Conservation (phyloP, 92 coral and sea anemone species). For the Hydrozoanthus gracilis region DNA sequence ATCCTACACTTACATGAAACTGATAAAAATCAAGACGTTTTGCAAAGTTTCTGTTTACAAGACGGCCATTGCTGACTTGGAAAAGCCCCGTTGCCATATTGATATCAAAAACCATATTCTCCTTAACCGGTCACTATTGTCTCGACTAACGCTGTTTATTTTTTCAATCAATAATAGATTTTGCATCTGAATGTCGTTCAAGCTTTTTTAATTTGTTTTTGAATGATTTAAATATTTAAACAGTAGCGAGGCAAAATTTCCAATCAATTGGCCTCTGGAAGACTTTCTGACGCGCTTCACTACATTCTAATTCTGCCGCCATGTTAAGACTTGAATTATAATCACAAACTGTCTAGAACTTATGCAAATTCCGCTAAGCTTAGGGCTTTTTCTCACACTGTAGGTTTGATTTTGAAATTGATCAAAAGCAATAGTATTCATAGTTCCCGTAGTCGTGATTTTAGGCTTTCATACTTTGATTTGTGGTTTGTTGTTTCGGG, state of each 20-base stretch:
- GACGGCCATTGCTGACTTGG: neutral
- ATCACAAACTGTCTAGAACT: constrained; percentile 76
- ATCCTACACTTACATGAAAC: no score
- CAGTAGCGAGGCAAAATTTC: constrained; percentile 46
- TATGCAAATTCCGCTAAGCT: constrained; percentile 68
- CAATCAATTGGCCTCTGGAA: constrained; percentile 39
- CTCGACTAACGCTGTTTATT: constrained; percentile 57
- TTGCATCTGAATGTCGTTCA: constrained; percentile 24
- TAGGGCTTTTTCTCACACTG: constrained; percentile 36
- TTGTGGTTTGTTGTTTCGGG: constrained; percentile 9
- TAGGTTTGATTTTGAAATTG: neutral
- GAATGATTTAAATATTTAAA: constrained; percentile 58
- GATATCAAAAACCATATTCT: constrained; percentile 81
- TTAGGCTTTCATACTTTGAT: constrained; percentile 2
- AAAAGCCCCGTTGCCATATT: neutral
- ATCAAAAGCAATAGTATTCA: neutral
- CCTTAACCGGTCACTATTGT: constrained; percentile 63
- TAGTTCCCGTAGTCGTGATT: neutral
- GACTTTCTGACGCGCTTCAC: constrained; percentile 62
- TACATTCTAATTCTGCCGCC: constrained; percentile 20
- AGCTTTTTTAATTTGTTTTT: constrained; percentile 28
- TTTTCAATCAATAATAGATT: constrained; percentile 58
- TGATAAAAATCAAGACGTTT: no score
- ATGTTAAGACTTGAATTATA: constrained; percentile 61
- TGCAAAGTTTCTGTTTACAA: neutral